phyloP scores from a whole-genome alignment of 2,797 vertebrate genomes.

The Caiman crocodilus region DNA sequence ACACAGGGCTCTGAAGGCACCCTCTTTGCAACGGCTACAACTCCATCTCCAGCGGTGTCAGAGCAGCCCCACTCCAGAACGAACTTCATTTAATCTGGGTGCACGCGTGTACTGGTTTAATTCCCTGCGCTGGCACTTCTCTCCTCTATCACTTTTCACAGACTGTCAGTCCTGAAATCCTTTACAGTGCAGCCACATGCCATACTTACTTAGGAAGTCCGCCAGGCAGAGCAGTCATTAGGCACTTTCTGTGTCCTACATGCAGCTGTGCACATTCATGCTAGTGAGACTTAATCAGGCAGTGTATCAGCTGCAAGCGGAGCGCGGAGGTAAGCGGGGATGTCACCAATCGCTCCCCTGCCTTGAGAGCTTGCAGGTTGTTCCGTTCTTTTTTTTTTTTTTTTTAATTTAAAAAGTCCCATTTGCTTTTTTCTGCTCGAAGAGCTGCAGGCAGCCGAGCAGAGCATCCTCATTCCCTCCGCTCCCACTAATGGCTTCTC shows the following conservation, averaged over 20 bases:
- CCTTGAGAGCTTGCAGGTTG: background rate
- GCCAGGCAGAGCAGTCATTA: constrained; percentile 66
- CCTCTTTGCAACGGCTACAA: rapidly evolving
- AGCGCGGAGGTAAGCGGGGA: background rate
- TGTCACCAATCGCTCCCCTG: constrained; percentile 10
- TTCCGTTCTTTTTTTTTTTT: background rate
- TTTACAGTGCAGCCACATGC: constrained; percentile 45
- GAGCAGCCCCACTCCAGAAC: background rate
- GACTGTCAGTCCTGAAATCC: constrained; percentile 29
- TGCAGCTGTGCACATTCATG: constrained; percentile 11
- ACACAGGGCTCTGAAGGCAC: rapidly evolving
- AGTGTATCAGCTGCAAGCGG: background rate
- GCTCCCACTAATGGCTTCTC: rapidly evolving
- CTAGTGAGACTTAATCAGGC: background rate
- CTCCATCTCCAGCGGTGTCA: background rate
- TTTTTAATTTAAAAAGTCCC: background rate
- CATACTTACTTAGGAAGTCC: constrained; percentile 56
- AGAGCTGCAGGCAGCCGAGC: background rate
- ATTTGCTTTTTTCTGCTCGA: background rate
- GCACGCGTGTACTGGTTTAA: background rate
- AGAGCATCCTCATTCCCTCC: rapidly evolving
- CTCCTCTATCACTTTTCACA: constrained; percentile 63
- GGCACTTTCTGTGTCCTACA: constrained; percentile 44
- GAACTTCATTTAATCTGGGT: background rate
- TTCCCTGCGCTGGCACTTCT: constrained; percentile 4